Base-by-base conservation (phyloP, 2,113 vertebrate species). In the Poeciliopsis retropinna region DNA sequence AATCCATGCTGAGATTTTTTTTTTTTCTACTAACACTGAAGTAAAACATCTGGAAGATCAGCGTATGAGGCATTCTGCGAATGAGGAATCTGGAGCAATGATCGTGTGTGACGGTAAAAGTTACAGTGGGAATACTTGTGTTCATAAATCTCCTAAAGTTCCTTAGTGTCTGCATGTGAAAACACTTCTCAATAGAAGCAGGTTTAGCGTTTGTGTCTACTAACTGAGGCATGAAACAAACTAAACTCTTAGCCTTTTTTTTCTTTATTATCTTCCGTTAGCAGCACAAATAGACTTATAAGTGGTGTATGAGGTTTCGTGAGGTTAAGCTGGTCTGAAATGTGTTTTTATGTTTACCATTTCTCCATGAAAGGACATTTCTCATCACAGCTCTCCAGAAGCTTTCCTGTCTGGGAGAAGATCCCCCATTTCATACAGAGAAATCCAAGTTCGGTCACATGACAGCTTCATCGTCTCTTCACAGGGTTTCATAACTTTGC, bases 261-360 rank as follows among this genome's bases (percentile, higher is more conserved):
- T 47, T 51, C 19, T 51, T 1, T 22, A 37, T 89, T 10, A 47
- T 6, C 15, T 71, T 37, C 27, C 11, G 68, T 73, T 64, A 83
- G 72, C 70, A 88, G 69, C 77, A 66, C 57, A 25, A 83, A 75
- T 73, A 47, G 64, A 51, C 37, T 71, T 28, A 60, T 65, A 29
- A 67, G 44, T 51, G 25, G 39, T 27, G 44, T 2, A 5, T 9
- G 70, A 63, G 72, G 17, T 67, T 75, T 72, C 67, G 67, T 37
- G 71, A 67, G 29, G 37, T 64, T 28, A 29, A 9, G 66, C 29
- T 73, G 70, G 68, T 69, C 30, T 75, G 37, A 71, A 65, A 61
- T 70, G 29, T 27, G 61, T 37, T 70, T 44, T 29, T 28, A 15
- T 14, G 19, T 57, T 57, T 3, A 57, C 10, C 51, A 57, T 57